phyloP scores from a whole-genome alignment of 2,797 vertebrate species.

The Darevskia nairensis region DNA sequence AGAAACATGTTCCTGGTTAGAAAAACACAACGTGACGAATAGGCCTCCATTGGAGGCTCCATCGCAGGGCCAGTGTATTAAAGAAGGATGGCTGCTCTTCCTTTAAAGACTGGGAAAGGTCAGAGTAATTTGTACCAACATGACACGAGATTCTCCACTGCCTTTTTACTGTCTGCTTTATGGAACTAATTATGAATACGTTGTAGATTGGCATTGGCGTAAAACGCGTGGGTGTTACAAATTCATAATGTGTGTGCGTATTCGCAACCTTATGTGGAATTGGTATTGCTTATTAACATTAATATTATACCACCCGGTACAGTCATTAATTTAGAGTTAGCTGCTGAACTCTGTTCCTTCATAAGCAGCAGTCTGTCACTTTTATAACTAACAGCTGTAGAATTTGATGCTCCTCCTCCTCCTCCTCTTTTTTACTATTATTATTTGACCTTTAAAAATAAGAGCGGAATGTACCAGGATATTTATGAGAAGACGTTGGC shows the following conservation, averaged over 20 bases:
- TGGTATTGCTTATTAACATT: background rate
- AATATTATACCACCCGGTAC: background rate
- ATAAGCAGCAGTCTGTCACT: background rate
- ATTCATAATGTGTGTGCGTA: background rate
- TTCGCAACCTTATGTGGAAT: too few relatives aligned
- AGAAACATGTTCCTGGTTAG: slow-evolving; percentile 44
- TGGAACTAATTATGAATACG: slow-evolving; percentile 23
- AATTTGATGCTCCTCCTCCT: background rate
- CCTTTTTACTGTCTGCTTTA: slow-evolving; percentile 20
- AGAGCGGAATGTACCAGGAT: background rate
- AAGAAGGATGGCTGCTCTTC: slow-evolving; percentile 37
- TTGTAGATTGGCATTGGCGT: background rate
- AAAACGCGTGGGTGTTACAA: background rate
- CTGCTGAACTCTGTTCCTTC: background rate
- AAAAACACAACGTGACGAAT: slow-evolving; percentile 16
- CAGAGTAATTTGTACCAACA: slow-evolving; percentile 26
- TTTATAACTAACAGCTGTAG: background rate
- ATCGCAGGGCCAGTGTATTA: background rate
- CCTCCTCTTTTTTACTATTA: background rate
- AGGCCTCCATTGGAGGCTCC: slow-evolving; percentile 3
- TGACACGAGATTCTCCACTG: slow-evolving; percentile 39
- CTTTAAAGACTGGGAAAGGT: slow-evolving; percentile 31
- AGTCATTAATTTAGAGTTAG: background rate
- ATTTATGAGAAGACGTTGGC: background rate
- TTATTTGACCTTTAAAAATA: background rate